Evolutionary conservation across 2,113 vertebrate species (phyloP).

Genomic region (Dolichotis patagonum): DNA sequence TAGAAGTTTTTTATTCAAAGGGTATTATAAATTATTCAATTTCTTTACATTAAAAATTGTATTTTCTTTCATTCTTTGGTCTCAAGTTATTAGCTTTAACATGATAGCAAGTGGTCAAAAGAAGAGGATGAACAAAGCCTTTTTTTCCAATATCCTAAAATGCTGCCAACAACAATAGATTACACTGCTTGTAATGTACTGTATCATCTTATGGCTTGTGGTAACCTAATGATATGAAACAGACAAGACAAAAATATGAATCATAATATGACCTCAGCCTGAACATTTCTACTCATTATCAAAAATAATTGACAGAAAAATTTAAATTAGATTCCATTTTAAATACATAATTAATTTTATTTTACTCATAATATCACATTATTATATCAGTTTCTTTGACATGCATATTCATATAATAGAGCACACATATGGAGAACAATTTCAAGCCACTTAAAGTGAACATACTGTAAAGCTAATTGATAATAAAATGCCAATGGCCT

Average conservation of each 20-base stretch:
- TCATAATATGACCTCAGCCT: background rate
- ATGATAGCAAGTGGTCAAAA: slow-evolving; percentile 26
- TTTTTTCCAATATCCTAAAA: background rate
- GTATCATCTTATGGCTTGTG: background rate
- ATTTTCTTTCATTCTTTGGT: slow-evolving; percentile 32
- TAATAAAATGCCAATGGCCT: background rate
- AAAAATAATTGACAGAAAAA: slow-evolving; percentile 34
- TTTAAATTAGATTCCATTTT: slow-evolving; percentile 14
- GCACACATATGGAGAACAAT: background rate
- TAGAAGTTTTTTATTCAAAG: background rate
- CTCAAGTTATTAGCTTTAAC: slow-evolving; percentile 34
- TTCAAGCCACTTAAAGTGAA: background rate
- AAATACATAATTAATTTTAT: slow-evolving; percentile 19
- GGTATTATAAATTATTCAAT: background rate
- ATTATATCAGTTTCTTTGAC: background rate
- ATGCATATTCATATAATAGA: background rate
- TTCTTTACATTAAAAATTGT: background rate
- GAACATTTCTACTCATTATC: slow-evolving; percentile 26
- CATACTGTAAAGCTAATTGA: background rate
- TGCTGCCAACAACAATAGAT: background rate
- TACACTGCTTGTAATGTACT: background rate
- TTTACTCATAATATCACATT: background rate
- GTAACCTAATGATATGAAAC: slow-evolving; percentile 64
- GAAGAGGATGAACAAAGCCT: slow-evolving; percentile 37
- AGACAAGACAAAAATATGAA: slow-evolving; percentile 39